Evolutionary conservation across 2,797 vertebrate species (phyloP).

Genomic region (Chromobotia macracanthus): DNA sequence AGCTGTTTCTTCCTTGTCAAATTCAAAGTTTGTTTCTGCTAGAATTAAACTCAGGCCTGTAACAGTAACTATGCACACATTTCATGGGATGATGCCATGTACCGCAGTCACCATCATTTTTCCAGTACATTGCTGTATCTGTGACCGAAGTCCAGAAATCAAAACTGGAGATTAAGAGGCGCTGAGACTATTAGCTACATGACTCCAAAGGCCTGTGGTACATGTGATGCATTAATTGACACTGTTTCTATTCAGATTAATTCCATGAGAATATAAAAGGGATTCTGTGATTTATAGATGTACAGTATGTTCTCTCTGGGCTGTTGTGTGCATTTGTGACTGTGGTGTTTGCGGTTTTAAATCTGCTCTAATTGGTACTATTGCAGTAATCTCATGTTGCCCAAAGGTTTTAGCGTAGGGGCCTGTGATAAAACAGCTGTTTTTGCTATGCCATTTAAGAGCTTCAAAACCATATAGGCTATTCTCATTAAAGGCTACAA

Average conservation of each 20-base stretch:
- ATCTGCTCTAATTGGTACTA: conserved; percentile 49
- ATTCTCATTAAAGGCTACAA: conserved; percentile 20
- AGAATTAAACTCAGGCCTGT: conserved; percentile 14
- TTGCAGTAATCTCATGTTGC: conserved; percentile 28
- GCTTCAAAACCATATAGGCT: conserved; percentile 26
- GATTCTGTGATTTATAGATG: conserved; percentile 16
- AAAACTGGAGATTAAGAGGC: conserved; percentile 2
- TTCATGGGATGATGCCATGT: conserved; percentile 26
- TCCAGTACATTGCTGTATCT: conserved; percentile 27
- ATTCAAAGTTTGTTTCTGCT: conserved; percentile 4
- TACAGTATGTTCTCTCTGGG: neutral
- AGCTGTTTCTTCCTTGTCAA: conserved; percentile 2
- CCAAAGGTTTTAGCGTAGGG: conserved; percentile 34
- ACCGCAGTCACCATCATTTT: conserved; percentile 20
- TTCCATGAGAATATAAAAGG: conserved; percentile 15
- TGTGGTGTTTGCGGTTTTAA: conserved; percentile 48
- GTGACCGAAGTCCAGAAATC: conserved; percentile 15
- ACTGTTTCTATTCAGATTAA: conserved; percentile 38
- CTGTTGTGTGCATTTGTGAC: conserved; percentile 33
- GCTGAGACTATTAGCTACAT: conserved; percentile 6
- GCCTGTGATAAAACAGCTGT: conserved; percentile 23
- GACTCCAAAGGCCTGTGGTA: neutral
- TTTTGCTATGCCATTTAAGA: conserved; percentile 26
- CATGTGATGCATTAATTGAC: neutral
- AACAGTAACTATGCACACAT: conserved; percentile 23